Evolutionary conservation across 2,113 vertebrate genomes (phyloP).

Genomic region (Galemys pyrenaicus): DNA sequence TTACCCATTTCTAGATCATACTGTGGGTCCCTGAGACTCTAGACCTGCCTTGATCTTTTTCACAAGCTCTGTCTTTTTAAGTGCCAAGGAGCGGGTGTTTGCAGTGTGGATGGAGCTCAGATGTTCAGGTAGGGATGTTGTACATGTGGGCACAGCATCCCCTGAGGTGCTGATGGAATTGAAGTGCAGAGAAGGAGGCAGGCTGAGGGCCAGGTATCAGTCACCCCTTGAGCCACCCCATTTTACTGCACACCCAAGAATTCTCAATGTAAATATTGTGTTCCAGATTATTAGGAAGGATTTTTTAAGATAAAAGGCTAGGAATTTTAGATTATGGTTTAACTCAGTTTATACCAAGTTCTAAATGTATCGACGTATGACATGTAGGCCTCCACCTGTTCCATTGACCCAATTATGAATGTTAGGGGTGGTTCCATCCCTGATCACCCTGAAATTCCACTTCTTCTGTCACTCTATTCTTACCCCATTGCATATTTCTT

Average conservation of each 20-base stretch:
- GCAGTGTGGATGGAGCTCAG: not conserved
- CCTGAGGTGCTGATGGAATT: not conserved
- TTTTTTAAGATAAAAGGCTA: not conserved
- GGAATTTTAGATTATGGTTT: not conserved
- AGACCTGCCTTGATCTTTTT: not conserved
- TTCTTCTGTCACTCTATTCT: not conserved
- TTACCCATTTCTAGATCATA: not conserved
- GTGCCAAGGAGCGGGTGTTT: not conserved
- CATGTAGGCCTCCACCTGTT: not conserved
- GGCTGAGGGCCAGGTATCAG: not conserved
- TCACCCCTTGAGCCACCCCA: not conserved
- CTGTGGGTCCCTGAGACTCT: not conserved
- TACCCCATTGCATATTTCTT: not conserved
- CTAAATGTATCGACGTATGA: not conserved
- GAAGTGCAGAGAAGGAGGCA: not conserved
- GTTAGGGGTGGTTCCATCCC: not conserved
- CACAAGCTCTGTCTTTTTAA: not conserved
- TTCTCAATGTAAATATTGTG: not conserved
- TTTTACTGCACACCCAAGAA: not conserved
- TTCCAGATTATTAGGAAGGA: conserved; percentile 25
- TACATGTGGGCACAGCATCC: not conserved
- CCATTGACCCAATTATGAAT: not conserved
- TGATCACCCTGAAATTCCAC: not conserved
- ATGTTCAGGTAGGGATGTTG: not conserved
- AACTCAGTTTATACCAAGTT: conserved; percentile 8